Base-by-base conservation (phyloP, 2,888 invertebrate genomes). In the Drosophila anomalata region DNA sequence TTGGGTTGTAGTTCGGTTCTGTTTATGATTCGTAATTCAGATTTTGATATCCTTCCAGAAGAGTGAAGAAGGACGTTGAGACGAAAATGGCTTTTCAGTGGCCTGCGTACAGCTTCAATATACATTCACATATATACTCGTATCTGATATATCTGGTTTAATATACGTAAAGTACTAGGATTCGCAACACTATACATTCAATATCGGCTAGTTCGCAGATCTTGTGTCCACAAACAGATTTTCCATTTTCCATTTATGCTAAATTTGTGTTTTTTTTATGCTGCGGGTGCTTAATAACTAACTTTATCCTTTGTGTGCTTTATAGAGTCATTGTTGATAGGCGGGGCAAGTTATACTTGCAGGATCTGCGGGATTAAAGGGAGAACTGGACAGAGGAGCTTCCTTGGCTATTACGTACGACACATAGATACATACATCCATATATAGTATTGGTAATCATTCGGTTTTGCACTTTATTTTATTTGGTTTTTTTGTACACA, bases 121-220 rank as follows among this genome's bases (percentile, higher is more conserved):
- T 87, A 85, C 75, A 80, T 71, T 75, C 78, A 86, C 73, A 79
- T 76, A 81, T 56, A 55, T 82, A 74, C 55, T 72, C 65, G 72
- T 81, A 74, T 81, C 68, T 75, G 74, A 77, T 79, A 77, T 83
- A 80, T 74, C 75, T 74, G 63, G 72, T 76, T 83, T 70, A 80
- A 74, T 80, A 74, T 78, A 74, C 66, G 78, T 81, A 80, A 80
- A 83, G 75, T 80, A 74, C 83, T 77, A 86, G 82, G 84, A 86
- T 81, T 82, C 87, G 86, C 79, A 85, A 87, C 87, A 78, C 85
- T 84, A 87, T 84, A 85, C 86, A 87, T 87, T 84, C 73, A 82
- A 87, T 84, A 81, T 76, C 76, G 80, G 67, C 57, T 33, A 66
- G 70, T 50, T 39, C 24, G 53, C 48, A 60, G 53, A 55, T 44